phyloP scores from a whole-genome alignment of 2,888 invertebrate genomes.

The Caenorhabditis sinica region DNA sequence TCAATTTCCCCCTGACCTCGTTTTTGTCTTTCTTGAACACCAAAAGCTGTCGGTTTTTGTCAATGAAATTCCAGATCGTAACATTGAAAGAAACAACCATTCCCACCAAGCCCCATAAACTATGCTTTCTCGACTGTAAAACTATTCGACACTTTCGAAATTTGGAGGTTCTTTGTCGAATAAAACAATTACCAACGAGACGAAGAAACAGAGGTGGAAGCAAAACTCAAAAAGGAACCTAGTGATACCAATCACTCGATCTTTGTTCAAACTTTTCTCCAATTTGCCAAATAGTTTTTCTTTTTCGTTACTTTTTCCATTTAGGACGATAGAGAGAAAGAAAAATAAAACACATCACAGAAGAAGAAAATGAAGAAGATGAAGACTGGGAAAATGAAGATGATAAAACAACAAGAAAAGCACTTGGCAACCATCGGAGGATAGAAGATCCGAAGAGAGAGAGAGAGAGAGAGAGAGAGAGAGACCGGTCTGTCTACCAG shows the following conservation, averaged over 20 bases:
- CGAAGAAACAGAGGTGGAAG: background rate
- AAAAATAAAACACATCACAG: slow-evolving; percentile 29
- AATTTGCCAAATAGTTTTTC: slow-evolving; percentile 57
- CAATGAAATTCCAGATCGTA: background rate
- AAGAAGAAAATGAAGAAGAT: background rate
- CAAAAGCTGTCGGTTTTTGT: background rate
- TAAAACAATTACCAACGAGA: background rate
- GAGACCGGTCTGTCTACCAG: slow-evolving; percentile 50
- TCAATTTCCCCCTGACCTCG: background rate
- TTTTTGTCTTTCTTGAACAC: background rate
- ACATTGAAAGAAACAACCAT: background rate
- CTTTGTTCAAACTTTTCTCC: slow-evolving; percentile 46
- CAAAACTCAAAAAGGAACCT: slow-evolving; percentile 25
- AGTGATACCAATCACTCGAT: slow-evolving; percentile 26
- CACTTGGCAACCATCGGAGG: slow-evolving; percentile 39
- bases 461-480: too few relatives aligned
- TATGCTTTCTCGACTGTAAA: background rate
- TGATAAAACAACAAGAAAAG: slow-evolving; percentile 37
- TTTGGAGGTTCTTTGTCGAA: slow-evolving; percentile 14
- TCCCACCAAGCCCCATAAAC: background rate
- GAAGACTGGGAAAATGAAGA: background rate
- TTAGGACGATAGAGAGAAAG: slow-evolving; percentile 7
- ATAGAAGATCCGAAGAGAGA: background rate
- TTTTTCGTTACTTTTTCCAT: slow-evolving; percentile 13
- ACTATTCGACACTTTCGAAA: background rate